phyloP scores from a whole-genome alignment of 1,140 invertebrate genomes.

The Bactericera cockerelli region DNA sequence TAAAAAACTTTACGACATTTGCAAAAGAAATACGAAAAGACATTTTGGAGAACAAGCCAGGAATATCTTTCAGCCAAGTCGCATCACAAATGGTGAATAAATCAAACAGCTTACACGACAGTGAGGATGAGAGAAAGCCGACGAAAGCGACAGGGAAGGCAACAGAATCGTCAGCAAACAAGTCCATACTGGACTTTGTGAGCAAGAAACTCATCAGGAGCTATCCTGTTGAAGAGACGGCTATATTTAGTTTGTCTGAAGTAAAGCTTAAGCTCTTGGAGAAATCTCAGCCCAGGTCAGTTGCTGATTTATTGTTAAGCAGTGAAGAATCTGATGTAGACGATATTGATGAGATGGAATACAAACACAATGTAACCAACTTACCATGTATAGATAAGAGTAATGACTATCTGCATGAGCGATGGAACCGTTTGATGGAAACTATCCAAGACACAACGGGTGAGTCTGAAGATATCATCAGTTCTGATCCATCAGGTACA shows the following conservation, averaged over 20 bases:
- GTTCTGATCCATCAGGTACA: too few relatives aligned
- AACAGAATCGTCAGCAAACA: neutral
- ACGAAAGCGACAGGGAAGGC: too few relatives aligned
- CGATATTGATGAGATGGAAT: too few relatives aligned
- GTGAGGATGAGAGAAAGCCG: neutral
- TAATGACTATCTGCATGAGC: too few relatives aligned
- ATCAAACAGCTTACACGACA: neutral
- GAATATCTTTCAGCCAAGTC: neutral
- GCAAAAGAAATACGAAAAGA: neutral
- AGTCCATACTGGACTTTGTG: neutral
- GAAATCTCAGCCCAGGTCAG: neutral
- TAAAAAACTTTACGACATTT: neutral
- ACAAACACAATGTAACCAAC: too few relatives aligned
- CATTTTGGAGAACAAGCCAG: neutral
- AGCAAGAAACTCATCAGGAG: neutral
- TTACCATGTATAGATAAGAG: too few relatives aligned
- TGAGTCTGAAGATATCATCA: too few relatives aligned
- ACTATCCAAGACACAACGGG: too few relatives aligned
- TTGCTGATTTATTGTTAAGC: too few relatives aligned
- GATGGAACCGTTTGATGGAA: too few relatives aligned
- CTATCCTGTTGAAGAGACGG: neutral
- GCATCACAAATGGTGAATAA: neutral
- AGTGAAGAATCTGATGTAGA: too few relatives aligned
- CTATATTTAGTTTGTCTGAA: neutral
- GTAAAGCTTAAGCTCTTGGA: neutral